Percentiles rank a stretch among this genome's conserved stretches.
Evolutionary conservation across 2,113 vertebrate genomes (phyloP).

Genomic region (Prinia subflava): DNA sequence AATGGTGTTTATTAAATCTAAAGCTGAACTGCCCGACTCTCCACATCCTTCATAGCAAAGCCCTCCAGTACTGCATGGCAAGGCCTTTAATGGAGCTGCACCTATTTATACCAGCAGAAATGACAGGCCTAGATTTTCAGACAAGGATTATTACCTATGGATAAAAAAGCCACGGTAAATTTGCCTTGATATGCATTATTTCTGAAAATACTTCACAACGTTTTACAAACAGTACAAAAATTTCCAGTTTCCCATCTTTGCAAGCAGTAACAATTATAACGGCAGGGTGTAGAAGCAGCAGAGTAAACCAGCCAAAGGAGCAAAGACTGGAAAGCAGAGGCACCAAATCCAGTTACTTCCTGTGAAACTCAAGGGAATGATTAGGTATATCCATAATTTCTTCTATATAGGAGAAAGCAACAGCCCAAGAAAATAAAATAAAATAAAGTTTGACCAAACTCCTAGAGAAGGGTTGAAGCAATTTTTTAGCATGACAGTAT

Average conservation of each 20-base stretch:
- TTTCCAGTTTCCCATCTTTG: background rate
- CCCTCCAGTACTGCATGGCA: background rate
- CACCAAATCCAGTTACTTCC: background rate
- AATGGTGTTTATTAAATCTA: background rate
- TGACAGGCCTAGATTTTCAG: background rate
- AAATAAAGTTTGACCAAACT: background rate
- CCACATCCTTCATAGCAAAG: background rate
- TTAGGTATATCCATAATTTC: background rate
- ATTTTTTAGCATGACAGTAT: background rate
- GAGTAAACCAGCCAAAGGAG: background rate
- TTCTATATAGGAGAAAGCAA: background rate
- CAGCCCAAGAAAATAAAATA: background rate
- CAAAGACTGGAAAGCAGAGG: background rate
- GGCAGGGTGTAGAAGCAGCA: background rate
- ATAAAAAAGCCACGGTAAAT: background rate
- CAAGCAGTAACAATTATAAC: background rate
- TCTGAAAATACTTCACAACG: background rate
- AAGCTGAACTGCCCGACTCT: background rate
- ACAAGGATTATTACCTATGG: background rate
- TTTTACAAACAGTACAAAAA: background rate
- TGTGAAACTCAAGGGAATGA: background rate
- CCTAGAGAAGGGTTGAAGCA: background rate
- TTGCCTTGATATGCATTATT: background rate
- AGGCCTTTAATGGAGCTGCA: background rate
- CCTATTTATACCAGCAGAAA: background rate